phyloP scores from a whole-genome alignment of 2,797 vertebrate genomes.

The Fistularia tabacaria region DNA sequence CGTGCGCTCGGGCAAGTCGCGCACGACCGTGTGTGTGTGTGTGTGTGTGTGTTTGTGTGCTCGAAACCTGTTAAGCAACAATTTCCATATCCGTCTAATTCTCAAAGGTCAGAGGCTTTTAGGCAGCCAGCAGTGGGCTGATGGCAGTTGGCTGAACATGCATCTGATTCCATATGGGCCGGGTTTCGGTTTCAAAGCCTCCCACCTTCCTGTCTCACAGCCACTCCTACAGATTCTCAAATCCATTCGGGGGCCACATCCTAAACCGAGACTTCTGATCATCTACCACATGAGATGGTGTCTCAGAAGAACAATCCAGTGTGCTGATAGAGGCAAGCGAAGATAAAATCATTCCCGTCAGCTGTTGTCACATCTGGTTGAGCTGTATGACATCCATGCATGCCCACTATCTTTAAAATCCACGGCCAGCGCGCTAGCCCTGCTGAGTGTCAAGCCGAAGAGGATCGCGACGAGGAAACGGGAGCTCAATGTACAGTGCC shows the following conservation, averaged over 20 bases:
- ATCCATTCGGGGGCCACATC: conserved; percentile 33
- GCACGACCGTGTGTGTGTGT: conserved; percentile 7
- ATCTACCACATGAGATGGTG: conserved; percentile 30
- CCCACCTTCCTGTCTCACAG: conserved; percentile 72
- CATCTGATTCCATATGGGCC: conserved; percentile 66
- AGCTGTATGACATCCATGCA: conserved; percentile 47
- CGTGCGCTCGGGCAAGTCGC: conserved; percentile 12
- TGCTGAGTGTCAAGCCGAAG: conserved; percentile 41
- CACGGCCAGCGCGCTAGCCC: conserved; percentile 37
- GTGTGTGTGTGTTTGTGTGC: conserved; percentile 11
- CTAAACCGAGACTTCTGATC: conserved; percentile 42
- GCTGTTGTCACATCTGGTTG: background rate
- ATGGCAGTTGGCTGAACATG: conserved; percentile 61
- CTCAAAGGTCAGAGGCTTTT: conserved; percentile 66
- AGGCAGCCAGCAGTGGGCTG: conserved; percentile 58
- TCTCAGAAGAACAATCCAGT: conserved; percentile 31
- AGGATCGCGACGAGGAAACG: background rate
- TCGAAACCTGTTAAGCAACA: conserved; percentile 50
- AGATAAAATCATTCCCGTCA: background rate
- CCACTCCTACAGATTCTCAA: conserved; percentile 65
- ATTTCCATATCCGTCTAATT: conserved; percentile 63
- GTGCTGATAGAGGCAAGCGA: conserved; percentile 39
- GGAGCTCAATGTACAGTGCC: conserved; percentile 26
- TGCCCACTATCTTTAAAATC: conserved; percentile 68
- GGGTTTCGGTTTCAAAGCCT: conserved; percentile 72